Percentiles rank a stretch among this genome's conserved stretches.
phyloP scores from a whole-genome alignment of 1,140 invertebrate genomes.

The Drosophila eugracilis region DNA sequence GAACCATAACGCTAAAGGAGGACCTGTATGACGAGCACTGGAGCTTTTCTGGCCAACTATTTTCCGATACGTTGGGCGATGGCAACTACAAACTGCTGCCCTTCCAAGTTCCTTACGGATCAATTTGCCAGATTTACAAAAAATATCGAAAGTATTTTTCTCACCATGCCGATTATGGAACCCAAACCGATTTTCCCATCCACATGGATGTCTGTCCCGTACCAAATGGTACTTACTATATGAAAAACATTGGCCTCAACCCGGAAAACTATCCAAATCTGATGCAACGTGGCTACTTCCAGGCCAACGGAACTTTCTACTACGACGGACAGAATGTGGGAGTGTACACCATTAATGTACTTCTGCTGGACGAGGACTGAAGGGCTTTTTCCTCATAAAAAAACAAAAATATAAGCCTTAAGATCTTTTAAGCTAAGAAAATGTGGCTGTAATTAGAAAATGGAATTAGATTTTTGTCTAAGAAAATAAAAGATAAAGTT shows the following conservation, averaged over 20 bases:
- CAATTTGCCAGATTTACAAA: slow-evolving; percentile 3
- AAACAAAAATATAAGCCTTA: no score
- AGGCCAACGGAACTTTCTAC: neutral
- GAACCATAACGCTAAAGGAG: slow-evolving; percentile 13
- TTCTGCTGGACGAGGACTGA: neutral
- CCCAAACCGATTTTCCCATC: slow-evolving; percentile 25
- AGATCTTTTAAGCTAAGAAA: no score
- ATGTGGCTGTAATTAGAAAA: no score
- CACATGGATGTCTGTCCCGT: slow-evolving; percentile 24
- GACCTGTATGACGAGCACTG: slow-evolving; percentile 24
- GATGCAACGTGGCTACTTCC: neutral
- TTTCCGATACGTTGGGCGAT: slow-evolving; percentile 10
- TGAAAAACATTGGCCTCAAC: slow-evolving; percentile 14
- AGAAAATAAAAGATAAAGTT: no score
- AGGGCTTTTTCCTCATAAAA: no score
- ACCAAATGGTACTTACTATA: slow-evolving; percentile 27
- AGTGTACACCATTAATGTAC: neutral
- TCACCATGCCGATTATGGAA: neutral
- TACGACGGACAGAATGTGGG: neutral
- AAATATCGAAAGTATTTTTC: slow-evolving; percentile 3
- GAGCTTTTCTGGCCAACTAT: slow-evolving; percentile 2
- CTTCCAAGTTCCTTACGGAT: neutral
- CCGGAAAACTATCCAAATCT: slow-evolving; percentile 19
- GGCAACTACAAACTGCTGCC: slow-evolving; percentile 27
- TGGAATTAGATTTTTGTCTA: no score